Evolutionary conservation across 2,888 invertebrate species (phyloP), one percentile per base, ranked within the genome.

Genomic region (Meghimatium bilineatum): DNA sequence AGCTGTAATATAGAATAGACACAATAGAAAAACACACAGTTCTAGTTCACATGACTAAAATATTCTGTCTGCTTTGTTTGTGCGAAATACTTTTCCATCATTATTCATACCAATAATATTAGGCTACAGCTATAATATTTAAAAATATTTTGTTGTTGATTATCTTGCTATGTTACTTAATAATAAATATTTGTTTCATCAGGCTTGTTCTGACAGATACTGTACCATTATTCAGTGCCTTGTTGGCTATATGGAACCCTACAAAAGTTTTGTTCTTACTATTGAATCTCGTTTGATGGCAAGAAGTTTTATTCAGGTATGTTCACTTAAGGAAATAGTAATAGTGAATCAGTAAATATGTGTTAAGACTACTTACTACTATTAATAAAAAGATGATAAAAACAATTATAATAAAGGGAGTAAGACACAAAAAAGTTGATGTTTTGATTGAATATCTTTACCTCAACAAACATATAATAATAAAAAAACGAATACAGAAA

Each of bases 191-290:
- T 66, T 32, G 26, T 29, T n/a, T 56, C 87, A 84, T 14, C 85
- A 90, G 90, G 85, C 85, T 0, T 90, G 90, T 85, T 84, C 84
- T 23, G 85, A 78, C 23, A 86, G 80, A 32, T 86, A 90, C 38
- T 92, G 92, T 84, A 89, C 89, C 0, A 86, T 89, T 44, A 90
- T 92, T 56, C 87, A 88, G 36, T 92, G 92, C 87, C 88, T 88
- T 29, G 86, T 92, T 52, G 90, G 90, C 6, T 86, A 88, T n/a
- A 87, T 92, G 87, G 83, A 86, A 36, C 86, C 87, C 12, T 86
- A 88, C 8, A 89, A 89, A 32, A 89, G 86, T 67, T 90, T 90
- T 32, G 85, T 89, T 44, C 87, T 92, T 5, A 89, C 85, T 69
- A 86, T 92, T 10, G 87, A 86, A 66, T 87, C 91, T 14, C 85